These are phyloP conservation scores for Bombus sylvicola DNA, from an alignment of 1,140 invertebrate genomes.

Conservation along the genomic window DNA sequence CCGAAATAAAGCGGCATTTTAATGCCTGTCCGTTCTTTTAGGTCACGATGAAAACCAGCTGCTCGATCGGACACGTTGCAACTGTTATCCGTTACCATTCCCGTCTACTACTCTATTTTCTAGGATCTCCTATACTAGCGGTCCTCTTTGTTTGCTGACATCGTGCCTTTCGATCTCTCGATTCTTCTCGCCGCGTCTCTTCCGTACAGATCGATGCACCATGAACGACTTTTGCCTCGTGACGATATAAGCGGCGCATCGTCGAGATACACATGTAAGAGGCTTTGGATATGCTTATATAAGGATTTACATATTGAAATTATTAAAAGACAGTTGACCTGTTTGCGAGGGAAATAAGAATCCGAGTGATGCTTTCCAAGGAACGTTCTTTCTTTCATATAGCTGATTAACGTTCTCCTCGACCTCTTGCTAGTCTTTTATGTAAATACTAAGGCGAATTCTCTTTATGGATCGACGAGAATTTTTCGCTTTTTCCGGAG, in stretches of 20 bases:
- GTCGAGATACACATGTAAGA: not conserved
- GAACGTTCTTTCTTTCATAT: not conserved
- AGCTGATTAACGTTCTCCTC: not conserved
- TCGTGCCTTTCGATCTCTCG: slow-evolving; percentile 8
- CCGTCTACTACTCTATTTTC: not conserved
- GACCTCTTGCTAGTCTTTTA: not conserved
- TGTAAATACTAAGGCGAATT: not conserved
- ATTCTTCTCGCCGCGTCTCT: not conserved
- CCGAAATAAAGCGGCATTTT: slow-evolving; percentile 28
- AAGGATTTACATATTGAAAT: slow-evolving; percentile 23
- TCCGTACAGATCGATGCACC: not conserved
- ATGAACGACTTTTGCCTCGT: not conserved
- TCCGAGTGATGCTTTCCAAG: not conserved
- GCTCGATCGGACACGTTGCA: slow-evolving; percentile 2
- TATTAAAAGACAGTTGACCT: slow-evolving; percentile 18
- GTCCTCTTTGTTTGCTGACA: slow-evolving; percentile 13
- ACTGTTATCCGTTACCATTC: not conserved
- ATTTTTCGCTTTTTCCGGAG: not conserved
- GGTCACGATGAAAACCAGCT: slow-evolving; percentile 32
- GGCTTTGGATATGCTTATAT: not conserved
- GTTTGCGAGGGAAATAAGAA: not conserved
- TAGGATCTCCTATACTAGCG: not conserved
- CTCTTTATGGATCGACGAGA: not conserved
- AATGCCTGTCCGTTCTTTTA: slow-evolving; percentile 14
- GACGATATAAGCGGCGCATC: not conserved